Evolutionary conservation across 2,797 vertebrate species (phyloP).

Genomic region (Gymnoscopelus braueri): DNA sequence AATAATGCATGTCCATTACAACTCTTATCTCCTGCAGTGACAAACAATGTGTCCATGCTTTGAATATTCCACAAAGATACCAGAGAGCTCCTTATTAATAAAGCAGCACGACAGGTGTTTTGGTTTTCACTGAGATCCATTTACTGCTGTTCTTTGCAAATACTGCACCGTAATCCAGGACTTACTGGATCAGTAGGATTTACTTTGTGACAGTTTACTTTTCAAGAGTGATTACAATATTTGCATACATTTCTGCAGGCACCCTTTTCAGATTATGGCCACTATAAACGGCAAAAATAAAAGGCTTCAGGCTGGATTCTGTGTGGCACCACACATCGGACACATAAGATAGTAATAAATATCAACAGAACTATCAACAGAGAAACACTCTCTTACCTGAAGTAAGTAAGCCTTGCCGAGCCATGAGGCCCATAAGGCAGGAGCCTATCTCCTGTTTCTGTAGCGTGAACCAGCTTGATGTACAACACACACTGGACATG

Average conservation of each 20-base stretch:
- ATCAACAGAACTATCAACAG: no score
- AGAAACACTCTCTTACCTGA: no score
- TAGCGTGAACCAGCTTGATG: no score
- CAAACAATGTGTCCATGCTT: conserved; percentile 71
- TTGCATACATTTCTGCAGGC: conserved; percentile 60
- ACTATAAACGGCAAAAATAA: conserved; percentile 7
- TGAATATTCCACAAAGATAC: conserved; percentile 73
- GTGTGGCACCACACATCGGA: no score
- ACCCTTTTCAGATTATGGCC: conserved; percentile 54
- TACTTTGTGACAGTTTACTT: conserved; percentile 47
- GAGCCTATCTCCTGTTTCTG: no score
- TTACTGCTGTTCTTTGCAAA: conserved; percentile 42
- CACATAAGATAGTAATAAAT: no score
- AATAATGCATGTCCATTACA: conserved; percentile 77
- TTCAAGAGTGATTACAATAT: conserved; percentile 53
- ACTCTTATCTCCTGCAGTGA: conserved; percentile 73
- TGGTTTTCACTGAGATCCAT: conserved; percentile 50
- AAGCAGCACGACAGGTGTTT: conserved; percentile 52
- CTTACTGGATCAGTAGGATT: conserved; percentile 48
- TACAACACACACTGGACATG: no score
- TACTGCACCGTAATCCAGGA: conserved; percentile 33
- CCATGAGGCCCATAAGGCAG: no score
- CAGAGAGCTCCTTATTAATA: conserved; percentile 55
- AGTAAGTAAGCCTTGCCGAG: no score
- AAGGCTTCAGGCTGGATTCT: no score